Evolutionary conservation across 2,888 invertebrate species (phyloP), one percentile per base, ranked within the genome.

Genomic region (Xestia c-nigrum): DNA sequence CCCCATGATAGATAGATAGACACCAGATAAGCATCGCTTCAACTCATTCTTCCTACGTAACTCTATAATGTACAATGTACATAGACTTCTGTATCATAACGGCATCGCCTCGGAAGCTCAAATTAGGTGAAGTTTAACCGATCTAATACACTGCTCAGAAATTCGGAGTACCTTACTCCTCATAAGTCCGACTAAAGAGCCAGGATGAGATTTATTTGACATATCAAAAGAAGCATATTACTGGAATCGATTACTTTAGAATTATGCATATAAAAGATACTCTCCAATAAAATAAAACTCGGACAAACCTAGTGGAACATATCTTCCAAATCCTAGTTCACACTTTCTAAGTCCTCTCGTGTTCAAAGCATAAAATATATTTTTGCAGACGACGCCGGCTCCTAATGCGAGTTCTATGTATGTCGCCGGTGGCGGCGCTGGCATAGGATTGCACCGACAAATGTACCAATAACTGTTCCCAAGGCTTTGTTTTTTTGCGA

Each of bases 321-420:
- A 65, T 76, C 66, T 76, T 5, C 65, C 43, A 65, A 84, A 74
- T 85, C 83, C 57, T 40, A 43, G n/a, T 66, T 52, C 81, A 61
- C 78, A 78, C 72, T 77, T 71, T 57, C 67, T 50, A 71, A 72
- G 64, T 78, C 73, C 65, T 55, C 66, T 65, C 80, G 79, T 73
- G 75, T 84, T 84, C 77, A 43, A 72, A 73, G 81, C 73, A 87
- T 78, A 85, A 88, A 78, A 88, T 84, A 80, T 72, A 80, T 86
- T 84, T 85, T 66, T 72, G 70, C 81, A 85, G 68, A 69, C 79
- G 64, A 19, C 38, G 61, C 38, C 40, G 55, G 85, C 5, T 65
- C 79, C 86, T 92, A 92, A 93, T 91, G 92, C 88, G 90, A 91
- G 89, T 93, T 90, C 90, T 79, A 89, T 93, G 91, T 90, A 82